phyloP scores from a whole-genome alignment of 1,140 invertebrate genomes.

The Helicoverpa zea region DNA sequence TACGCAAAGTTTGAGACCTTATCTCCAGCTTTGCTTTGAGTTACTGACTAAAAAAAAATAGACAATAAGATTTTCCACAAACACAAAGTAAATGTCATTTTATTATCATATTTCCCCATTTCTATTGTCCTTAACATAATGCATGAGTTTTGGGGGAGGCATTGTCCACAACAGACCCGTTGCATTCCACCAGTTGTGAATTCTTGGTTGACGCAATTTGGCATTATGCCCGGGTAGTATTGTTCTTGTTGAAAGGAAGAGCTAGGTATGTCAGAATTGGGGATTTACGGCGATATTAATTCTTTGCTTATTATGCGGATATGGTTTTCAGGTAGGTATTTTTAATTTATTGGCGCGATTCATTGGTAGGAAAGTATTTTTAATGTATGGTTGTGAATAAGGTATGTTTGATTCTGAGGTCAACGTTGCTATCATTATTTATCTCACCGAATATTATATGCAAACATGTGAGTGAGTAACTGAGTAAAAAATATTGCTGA shows the following conservation, averaged over 20 bases:
- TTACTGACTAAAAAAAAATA: background rate
- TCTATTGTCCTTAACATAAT: conserved; percentile 49
- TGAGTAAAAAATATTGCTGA: too few species aligned
- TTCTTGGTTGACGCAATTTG: conserved; percentile 55
- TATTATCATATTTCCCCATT: conserved; percentile 50
- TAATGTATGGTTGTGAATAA: too few species aligned
- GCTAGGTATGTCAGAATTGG: conserved; percentile 13
- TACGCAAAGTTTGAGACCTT: too few species aligned
- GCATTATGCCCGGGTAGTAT: conserved; percentile 43
- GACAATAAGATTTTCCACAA: background rate
- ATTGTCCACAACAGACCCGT: conserved; percentile 41
- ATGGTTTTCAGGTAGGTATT: background rate
- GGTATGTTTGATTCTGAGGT: too few species aligned
- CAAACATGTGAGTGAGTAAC: too few species aligned
- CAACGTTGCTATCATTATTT: too few species aligned
- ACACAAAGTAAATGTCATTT: conserved; percentile 7
- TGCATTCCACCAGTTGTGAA: conserved; percentile 50
- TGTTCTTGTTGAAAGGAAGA: conserved; percentile 42
- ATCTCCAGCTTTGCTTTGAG: background rate
- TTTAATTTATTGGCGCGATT: too few species aligned
- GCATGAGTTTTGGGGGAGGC: conserved; percentile 45
- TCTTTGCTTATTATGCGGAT: conserved; percentile 7
- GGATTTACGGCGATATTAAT: conserved; percentile 38
- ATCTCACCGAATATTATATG: too few species aligned
- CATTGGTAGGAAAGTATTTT: too few species aligned